Percentiles rank a stretch among this genome's conserved stretches.
Conservation (phyloP, 2,797 vertebrate species). For the Acrossocheilus wenchowensis region DNA sequence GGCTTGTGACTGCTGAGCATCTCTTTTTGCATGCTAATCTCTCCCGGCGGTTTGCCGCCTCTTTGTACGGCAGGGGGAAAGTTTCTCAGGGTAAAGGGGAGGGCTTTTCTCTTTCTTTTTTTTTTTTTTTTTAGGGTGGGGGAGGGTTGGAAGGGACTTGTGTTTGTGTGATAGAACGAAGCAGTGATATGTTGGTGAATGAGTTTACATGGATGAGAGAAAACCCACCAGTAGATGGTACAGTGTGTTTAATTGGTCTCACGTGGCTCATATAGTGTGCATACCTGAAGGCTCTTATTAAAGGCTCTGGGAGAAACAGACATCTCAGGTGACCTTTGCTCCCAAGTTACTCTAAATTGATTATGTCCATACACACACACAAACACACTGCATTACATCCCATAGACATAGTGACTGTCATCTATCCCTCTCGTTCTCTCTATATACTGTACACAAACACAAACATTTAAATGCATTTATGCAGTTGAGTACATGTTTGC, state of each 20-base stretch:
- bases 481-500: neutral
- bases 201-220: neutral
- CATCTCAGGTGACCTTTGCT: conserved; percentile 2
- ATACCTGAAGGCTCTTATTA: conserved; percentile 24
- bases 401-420: neutral
- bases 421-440: neutral
- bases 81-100: conserved; percentile 38
- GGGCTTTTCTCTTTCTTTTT: conserved; percentile 7
- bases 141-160: conserved; percentile 20
- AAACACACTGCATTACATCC: neutral
- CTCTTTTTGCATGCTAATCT: conserved; percentile 53
- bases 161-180: neutral
- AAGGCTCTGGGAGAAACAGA: neutral
- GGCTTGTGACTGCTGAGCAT: conserved; percentile 36
- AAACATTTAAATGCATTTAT: conserved; percentile 18
- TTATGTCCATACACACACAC: conserved; percentile 4
- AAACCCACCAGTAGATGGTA: neutral
- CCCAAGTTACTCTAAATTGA: conserved; percentile 25
- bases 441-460: neutral
- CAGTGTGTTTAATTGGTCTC: conserved; percentile 18
- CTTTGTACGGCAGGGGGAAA: conserved; percentile 29
- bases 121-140: conserved; percentile 17
- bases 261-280: neutral
- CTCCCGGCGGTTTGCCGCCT: conserved; percentile 28
- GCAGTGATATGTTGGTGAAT: conserved; percentile 7